A percentile compares a stretch with the other conserved stretches of the same genome.
These are phyloP conservation scores for Drosophila rellima DNA, from an alignment of 2,888 invertebrate species.

Conservation along the genomic window DNA sequence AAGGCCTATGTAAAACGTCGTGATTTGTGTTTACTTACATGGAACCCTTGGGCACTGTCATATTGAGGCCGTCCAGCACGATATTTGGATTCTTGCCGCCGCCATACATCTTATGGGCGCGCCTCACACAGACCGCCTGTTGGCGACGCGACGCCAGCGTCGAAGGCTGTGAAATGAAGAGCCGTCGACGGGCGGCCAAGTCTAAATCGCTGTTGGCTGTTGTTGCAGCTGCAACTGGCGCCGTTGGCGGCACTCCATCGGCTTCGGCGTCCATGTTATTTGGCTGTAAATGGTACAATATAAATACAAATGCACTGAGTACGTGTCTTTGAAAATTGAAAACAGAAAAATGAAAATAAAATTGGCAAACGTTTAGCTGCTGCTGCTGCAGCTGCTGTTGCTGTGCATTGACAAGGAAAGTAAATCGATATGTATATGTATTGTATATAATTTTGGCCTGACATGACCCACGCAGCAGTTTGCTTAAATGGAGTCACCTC, in stretches of 20 bases:
- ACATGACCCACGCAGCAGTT: slow-evolving; percentile 53
- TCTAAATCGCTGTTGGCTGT: slow-evolving; percentile 85
- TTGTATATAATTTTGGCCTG: slow-evolving; percentile 8
- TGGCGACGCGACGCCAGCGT: slow-evolving; percentile 90
- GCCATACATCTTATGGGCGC: slow-evolving; percentile 94
- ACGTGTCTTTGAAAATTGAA: slow-evolving; percentile 44
- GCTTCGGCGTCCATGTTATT: slow-evolving; percentile 84
- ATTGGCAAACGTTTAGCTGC: slow-evolving; percentile 57
- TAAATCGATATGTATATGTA: slow-evolving; percentile 59
- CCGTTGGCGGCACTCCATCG: slow-evolving; percentile 84
- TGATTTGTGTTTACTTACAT: slow-evolving; percentile 89
- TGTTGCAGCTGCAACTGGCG: slow-evolving; percentile 67
- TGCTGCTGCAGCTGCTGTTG: slow-evolving; percentile 20
- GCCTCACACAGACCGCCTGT: slow-evolving; percentile 93
- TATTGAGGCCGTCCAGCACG: slow-evolving; percentile 94
- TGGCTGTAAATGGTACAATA: slow-evolving; percentile 34
- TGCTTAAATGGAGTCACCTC: slow-evolving; percentile 49
- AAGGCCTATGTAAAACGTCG: background rate
- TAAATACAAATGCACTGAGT: slow-evolving; percentile 43
- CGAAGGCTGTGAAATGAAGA: slow-evolving; percentile 89
- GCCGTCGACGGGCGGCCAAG: slow-evolving; percentile 86
- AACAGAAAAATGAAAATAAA: slow-evolving; percentile 40
- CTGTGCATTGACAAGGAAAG: slow-evolving; percentile 70
- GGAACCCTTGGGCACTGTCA: slow-evolving; percentile 96
- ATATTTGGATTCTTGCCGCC: slow-evolving; percentile 91